phyloP scores from a whole-genome alignment of 2,888 invertebrate genomes.

The Xestia rhomboidea region DNA sequence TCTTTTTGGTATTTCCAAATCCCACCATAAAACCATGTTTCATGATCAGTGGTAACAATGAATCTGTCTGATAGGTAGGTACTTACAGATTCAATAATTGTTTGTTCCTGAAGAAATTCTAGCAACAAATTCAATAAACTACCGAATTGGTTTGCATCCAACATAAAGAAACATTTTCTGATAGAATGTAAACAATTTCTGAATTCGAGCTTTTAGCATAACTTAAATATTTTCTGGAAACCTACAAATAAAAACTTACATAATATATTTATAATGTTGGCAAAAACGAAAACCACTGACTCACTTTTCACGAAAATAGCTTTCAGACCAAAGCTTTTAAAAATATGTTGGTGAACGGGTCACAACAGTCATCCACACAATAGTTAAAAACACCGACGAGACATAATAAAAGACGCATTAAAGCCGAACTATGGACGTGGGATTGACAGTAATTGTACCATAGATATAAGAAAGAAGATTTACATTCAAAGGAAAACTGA shows the following conservation, averaged over 20 bases:
- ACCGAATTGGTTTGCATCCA: background rate
- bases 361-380: background rate
- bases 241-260: constrained; percentile 12
- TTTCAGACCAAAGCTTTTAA: background rate
- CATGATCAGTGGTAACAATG: too few relatives aligned
- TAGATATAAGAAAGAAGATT: too few relatives aligned
- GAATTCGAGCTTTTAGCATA: constrained; percentile 29
- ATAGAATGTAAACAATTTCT: constrained; percentile 22
- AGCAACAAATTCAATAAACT: background rate
- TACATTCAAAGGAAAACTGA: too few relatives aligned
- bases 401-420: too few relatives aligned
- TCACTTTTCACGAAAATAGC: background rate
- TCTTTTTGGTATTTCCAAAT: background rate
- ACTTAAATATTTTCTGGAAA: constrained; percentile 20
- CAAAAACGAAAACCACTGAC: background rate
- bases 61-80: too few relatives aligned
- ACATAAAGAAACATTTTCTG: constrained; percentile 4
- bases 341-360: background rate
- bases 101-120: background rate
- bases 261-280: constrained; percentile 6
- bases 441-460: too few relatives aligned
- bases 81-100: too few relatives aligned
- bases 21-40: too few relatives aligned
- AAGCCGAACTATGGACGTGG: too few relatives aligned
- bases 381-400: background rate